Base-by-base conservation (phyloP, 2,888 invertebrate genomes). In the Adelphocoris suturalis region DNA sequence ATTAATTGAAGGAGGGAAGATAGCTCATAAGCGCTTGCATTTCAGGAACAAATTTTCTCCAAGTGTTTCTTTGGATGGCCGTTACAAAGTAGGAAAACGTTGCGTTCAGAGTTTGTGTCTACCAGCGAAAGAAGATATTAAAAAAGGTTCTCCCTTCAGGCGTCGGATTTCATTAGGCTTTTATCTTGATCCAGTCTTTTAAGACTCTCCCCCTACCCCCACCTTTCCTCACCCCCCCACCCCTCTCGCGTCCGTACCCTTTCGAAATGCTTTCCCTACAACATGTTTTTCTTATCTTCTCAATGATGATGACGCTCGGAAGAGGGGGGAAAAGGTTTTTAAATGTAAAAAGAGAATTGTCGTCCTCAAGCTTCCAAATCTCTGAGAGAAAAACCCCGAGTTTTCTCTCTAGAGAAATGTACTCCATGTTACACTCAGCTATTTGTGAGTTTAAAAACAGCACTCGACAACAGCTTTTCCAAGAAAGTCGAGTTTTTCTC, bases 251-350 rank as follows among this genome's bases (percentile, higher is more conserved):
- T 37, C 37, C 4, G 3, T 1, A 80, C 2, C 82, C 48, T 52
- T 14, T 52, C 52, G 52, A 48, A 82, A 82, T 82, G 52, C 55
- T 48, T 82, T 52, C 55, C 47, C 27, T 82, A 55, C 82, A 82
- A 82, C 82, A 82, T 82, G 82, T 82, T 82, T 82, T 82, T 82
- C 82, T 82, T 82, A 82, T 82, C 82, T 82, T 48, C 82, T 52
- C 76, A 48, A 28, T 28, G 37, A 81, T 81, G 81, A 47, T 23
- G 81, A 4, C 81, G 46, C 19, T 23, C 11, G 47, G 46, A 28
- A 7, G 55, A 82, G 19, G 19, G 48, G n/a, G 16, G 37, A 52
- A 52, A 55, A 52, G 47, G 78, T 37, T 78, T 78, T 78, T n/a
- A 78, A 78, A 78, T 78, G 9, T 14, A 78, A 46, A 12, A 78